Conservation (phyloP, 2,113 vertebrate species). For the Platysternon megacephalum region DNA sequence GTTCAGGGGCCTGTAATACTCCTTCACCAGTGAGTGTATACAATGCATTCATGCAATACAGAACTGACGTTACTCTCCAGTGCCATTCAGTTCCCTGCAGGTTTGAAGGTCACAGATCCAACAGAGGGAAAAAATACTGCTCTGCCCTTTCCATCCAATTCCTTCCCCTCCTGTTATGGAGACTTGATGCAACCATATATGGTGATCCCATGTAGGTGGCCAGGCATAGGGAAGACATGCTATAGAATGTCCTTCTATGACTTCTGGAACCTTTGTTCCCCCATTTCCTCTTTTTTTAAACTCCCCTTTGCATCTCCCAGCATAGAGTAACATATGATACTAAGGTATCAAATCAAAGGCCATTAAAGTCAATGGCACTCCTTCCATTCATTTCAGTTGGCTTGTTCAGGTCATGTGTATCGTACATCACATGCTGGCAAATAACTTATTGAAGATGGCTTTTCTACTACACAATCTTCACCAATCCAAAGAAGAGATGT, state of each 20-base stretch:
- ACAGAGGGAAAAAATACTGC: background rate
- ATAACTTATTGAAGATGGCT: background rate
- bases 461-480: background rate
- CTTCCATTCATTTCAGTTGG: background rate
- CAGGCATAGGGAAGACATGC: background rate
- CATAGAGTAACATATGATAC: background rate
- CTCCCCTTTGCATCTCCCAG: background rate
- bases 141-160: background rate
- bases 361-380: background rate
- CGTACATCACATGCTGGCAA: background rate
- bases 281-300: background rate
- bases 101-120: background rate
- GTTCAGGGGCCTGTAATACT: background rate
- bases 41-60: background rate
- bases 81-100: background rate
- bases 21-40: background rate
- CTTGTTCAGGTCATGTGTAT: background rate
- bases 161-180: background rate
- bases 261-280: background rate
- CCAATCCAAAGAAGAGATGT: background rate
- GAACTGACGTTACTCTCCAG: background rate
- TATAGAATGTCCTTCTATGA: background rate
- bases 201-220: background rate
- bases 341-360: background rate
- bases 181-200: background rate